Base-by-base conservation (phyloP, 2,797 vertebrate genomes). In the Pseudomugil tenellus region DNA sequence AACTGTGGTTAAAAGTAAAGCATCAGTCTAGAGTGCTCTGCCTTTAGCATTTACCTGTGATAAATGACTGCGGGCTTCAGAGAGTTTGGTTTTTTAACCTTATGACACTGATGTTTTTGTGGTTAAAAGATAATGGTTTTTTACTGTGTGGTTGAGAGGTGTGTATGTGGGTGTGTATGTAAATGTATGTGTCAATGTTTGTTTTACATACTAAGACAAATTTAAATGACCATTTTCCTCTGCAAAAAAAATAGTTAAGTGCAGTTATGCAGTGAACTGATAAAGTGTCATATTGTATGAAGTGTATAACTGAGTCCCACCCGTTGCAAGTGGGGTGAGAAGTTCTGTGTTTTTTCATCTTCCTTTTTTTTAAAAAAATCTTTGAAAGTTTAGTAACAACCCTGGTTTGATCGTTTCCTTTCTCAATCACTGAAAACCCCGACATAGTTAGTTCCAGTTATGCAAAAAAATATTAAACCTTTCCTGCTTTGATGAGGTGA, bases 1-100 rank as follows among this genome's bases (percentile, higher is more conserved):
- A 88, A 76, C 73, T 81, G 89, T 89, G 91, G 91, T 92, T 90
- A 91, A 90, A 67, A 83, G 83, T 87, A 85, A 84, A 83, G 79
- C 81, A 81, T 58, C 74, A 76, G 82, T 65, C 85, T 84, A 84
- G 87, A 90, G 89, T 92, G 91, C 89, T 84, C 58, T 83, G 86
- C 85, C 79, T 6, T 29, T 29, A 29, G 3, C 29, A 29, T 29
- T 29, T 29, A 29, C 29, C 82, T 87, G 90, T 23, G 91, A 88
- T 92, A 83, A 90, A 89, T 82, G 70, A 66, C 72, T 92, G 90
- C 88, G 84, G 70, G 39, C 76, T 83, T 87, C 74, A 83, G 83
- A 91, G 89, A 87, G 72, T 85, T 83, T 83, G 70, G 53, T 87
- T 87, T 88, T 89, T 87, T 84, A 79, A 87, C 76, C 74, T 80